Conservation (phyloP, 2,888 invertebrate species). For the Gortyna flavago region DNA sequence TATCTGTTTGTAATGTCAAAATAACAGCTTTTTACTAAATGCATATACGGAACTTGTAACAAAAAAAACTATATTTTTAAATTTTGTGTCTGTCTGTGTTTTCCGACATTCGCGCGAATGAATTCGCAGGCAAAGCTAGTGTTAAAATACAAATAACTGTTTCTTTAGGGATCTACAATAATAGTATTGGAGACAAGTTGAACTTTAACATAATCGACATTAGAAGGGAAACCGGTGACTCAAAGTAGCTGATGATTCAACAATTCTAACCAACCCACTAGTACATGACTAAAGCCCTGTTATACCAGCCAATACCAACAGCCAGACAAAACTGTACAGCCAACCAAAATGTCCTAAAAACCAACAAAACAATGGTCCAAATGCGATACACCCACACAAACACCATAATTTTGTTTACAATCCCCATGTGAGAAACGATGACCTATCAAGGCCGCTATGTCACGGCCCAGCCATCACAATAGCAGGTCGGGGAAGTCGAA, state of each 20-base stretch:
- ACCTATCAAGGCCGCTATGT: conserved; percentile 83
- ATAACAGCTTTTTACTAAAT: too few species aligned
- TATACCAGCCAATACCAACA: not conserved
- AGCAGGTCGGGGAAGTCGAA: conserved; percentile 80
- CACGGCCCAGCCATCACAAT: conserved; percentile 82
- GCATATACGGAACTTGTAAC: too few species aligned
- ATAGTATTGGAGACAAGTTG: not conserved
- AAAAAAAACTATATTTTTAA: too few species aligned
- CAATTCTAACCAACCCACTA: conserved; percentile 14
- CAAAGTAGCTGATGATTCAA: conserved; percentile 5
- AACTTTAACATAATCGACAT: not conserved
- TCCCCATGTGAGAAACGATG: conserved; percentile 78
- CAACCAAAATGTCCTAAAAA: conserved; percentile 25
- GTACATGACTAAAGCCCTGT: conserved; percentile 9
- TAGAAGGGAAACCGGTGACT: conserved; percentile 9
- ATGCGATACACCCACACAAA: conserved; percentile 64
- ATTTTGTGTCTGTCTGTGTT: too few species aligned
- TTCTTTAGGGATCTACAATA: not conserved
- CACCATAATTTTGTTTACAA: conserved; percentile 79
- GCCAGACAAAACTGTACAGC: conserved; percentile 17
- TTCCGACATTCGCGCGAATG: too few species aligned
- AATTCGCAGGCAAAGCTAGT: too few species aligned
- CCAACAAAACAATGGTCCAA: conserved; percentile 59
- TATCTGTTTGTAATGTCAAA: too few species aligned
- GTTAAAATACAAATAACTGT: not conserved